Conservation (phyloP, 2,888 invertebrate genomes). For the Eupsilia transversa region DNA sequence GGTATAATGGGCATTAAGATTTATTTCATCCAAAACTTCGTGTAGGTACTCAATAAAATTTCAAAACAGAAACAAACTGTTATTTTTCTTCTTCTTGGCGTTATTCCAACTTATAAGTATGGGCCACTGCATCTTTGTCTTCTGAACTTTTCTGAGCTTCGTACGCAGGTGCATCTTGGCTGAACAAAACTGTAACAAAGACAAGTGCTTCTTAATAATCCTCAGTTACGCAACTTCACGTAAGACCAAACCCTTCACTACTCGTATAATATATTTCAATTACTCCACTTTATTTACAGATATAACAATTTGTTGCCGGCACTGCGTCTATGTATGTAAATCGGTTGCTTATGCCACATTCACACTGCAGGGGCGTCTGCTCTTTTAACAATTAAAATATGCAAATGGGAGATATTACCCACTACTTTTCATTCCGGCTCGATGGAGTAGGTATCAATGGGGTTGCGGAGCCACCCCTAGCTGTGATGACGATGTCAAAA, state of each 20-base stretch:
- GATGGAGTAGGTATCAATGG: constrained; percentile 81
- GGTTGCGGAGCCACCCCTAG: constrained; percentile 72
- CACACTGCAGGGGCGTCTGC: constrained; percentile 76
- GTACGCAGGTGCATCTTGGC: constrained; percentile 33
- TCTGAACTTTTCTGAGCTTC: constrained; percentile 39
- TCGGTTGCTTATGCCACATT: constrained; percentile 84
- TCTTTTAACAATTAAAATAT: constrained; percentile 90
- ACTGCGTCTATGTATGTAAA: constrained; percentile 85
- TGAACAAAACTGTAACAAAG: not conserved
- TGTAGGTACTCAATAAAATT: constrained; percentile 24
- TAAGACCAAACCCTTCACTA: not conserved
- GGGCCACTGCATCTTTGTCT: constrained; percentile 40
- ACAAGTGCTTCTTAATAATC: constrained; percentile 8
- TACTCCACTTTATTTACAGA: constrained; percentile 81
- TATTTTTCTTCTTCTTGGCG: constrained; percentile 47
- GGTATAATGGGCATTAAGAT: constrained; percentile 1
- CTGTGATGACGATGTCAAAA: constrained; percentile 77
- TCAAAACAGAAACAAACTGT: constrained; percentile 34
- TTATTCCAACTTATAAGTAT: constrained; percentile 44
- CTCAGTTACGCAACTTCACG: constrained; percentile 8
- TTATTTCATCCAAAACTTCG: constrained; percentile 28
- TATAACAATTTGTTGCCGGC: constrained; percentile 79
- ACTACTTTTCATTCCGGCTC: constrained; percentile 88
- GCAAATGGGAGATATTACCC: constrained; percentile 88
- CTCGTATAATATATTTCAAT: constrained; percentile 73